Percentiles rank a stretch among this genome's conserved stretches.
Conservation (phyloP, 2,888 invertebrate genomes). For the Brassicogethes aeneus region DNA sequence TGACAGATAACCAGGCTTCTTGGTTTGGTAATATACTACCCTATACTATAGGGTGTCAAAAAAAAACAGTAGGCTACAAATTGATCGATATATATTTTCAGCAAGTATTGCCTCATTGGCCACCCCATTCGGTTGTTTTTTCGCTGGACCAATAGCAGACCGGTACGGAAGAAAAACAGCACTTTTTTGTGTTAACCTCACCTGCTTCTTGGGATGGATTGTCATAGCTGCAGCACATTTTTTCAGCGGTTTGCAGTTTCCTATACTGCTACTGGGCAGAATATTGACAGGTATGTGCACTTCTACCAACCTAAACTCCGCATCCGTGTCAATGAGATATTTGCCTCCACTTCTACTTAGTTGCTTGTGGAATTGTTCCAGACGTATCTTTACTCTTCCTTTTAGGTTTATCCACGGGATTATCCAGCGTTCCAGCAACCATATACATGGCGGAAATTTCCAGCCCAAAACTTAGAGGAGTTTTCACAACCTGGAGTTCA, state of each 20-base stretch:
- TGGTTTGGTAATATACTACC: constrained; percentile 54
- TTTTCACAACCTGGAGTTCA: constrained; percentile 48
- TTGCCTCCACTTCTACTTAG: neutral
- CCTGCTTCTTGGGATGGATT: constrained; percentile 46
- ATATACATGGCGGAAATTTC: constrained; percentile 49
- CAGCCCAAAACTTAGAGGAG: constrained; percentile 40
- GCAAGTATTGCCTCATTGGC: constrained; percentile 48
- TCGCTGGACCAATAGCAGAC: constrained; percentile 45
- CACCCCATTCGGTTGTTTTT: constrained; percentile 46
- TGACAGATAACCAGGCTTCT: constrained; percentile 40
- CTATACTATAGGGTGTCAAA: no score
- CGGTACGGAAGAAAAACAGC: constrained; percentile 44
- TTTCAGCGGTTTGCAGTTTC: constrained; percentile 24
- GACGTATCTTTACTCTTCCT: constrained; percentile 17
- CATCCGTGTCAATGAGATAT: neutral
- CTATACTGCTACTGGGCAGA: constrained; percentile 41
- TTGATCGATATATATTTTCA: no score
- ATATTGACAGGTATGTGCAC: constrained; percentile 42
- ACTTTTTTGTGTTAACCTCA: constrained; percentile 41
- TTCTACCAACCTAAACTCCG: neutral
- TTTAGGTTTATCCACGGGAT: constrained; percentile 37
- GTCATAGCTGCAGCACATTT: constrained; percentile 39
- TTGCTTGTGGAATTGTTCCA: neutral
- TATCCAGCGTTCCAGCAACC: constrained; percentile 46
- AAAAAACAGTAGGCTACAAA: no score